A percentile compares a stretch with the other conserved stretches of the same genome.
phyloP scores from a whole-genome alignment of 2,113 vertebrate species.

The Elgaria multicarinata region DNA sequence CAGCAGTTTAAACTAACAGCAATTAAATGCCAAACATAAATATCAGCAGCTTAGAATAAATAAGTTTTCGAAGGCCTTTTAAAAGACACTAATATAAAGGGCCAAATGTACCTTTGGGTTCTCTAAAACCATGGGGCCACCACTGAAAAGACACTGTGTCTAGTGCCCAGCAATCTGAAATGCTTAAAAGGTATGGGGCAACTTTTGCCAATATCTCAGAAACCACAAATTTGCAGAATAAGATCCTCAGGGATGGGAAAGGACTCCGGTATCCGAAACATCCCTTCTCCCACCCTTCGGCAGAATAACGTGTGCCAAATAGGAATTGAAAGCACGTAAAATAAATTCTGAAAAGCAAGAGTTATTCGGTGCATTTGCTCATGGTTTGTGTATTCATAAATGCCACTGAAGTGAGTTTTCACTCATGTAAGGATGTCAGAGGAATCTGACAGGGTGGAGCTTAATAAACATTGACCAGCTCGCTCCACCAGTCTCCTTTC shows the following conservation, averaged over 20 bases:
- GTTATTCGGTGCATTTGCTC: background rate
- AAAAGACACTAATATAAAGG: background rate
- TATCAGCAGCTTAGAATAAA: background rate
- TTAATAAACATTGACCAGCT: too few relatives aligned
- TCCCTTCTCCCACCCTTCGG: too few relatives aligned
- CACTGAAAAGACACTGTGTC: background rate
- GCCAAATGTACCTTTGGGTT: too few relatives aligned
- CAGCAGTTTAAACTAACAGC: background rate
- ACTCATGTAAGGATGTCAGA: too few relatives aligned
- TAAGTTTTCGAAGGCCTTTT: background rate
- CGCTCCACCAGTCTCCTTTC: too few relatives aligned
- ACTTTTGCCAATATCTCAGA: too few relatives aligned
- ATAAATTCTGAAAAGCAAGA: background rate
- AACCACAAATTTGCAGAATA: background rate
- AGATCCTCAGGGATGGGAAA: background rate
- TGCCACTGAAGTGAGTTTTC: rapidly evolving
- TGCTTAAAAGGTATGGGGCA: too few relatives aligned
- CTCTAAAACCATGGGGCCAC: background rate
- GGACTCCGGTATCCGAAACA: background rate
- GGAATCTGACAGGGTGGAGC: too few relatives aligned
- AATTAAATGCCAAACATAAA: background rate
- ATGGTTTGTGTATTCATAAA: background rate
- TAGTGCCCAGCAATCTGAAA: too few relatives aligned
- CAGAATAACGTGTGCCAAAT: background rate
- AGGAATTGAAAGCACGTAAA: background rate